Conservation (phyloP, 37 sponge, comb jelly and placozoan species). For the Halichondria panicea region DNA sequence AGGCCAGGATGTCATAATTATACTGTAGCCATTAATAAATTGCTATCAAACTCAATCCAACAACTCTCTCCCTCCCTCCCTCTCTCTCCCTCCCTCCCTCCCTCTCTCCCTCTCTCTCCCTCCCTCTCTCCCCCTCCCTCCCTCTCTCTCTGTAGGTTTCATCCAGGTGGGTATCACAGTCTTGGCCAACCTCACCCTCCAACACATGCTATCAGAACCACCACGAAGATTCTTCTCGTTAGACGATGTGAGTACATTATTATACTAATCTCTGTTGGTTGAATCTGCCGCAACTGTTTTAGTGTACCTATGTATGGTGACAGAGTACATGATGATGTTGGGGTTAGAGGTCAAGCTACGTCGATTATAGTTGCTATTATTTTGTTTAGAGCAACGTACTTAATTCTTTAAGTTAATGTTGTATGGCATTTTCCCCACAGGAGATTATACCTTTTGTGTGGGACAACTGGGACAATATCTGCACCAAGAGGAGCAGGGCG, state of each 20-base stretch:
- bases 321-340: neutral
- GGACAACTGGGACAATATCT: conserved; percentile 84
- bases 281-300: too few species aligned
- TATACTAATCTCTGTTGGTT: too few species aligned
- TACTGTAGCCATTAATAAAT: too few species aligned
- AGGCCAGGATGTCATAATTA: too few species aligned
- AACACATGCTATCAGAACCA: neutral
- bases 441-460: conserved; percentile 89
- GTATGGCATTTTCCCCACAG: conserved; percentile 43
- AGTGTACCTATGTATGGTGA: too few species aligned
- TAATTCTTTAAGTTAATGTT: too few species aligned
- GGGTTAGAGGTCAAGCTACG: too few species aligned
- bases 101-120: too few species aligned
- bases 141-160: conserved; percentile 63
- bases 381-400: neutral
- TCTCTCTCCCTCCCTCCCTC: too few species aligned
- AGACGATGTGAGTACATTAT: conserved; percentile 47
- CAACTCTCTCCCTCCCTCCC: too few species aligned
- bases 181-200: conserved; percentile 70
- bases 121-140: neutral
- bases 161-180: conserved; percentile 82
- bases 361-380: too few species aligned
- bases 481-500: conserved; percentile 75
- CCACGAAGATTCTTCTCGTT: conserved; percentile 44
- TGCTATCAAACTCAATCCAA: too few species aligned